Base-by-base conservation (phyloP, 2,888 invertebrate genomes). In the Andrena marginata region DNA sequence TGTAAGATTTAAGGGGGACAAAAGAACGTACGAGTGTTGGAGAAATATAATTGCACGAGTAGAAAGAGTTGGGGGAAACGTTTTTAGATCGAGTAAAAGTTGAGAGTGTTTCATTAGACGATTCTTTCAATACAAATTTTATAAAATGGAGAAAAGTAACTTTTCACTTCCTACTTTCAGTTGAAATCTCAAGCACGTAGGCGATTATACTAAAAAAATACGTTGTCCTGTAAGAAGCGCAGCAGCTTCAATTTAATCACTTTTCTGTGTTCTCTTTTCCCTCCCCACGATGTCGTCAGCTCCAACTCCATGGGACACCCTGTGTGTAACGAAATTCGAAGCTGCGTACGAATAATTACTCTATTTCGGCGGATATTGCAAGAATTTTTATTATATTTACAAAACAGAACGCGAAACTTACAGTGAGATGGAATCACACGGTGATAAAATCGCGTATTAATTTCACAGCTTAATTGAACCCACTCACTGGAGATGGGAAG, bases 391-490 rank as follows among this genome's bases (percentile, higher is more conserved):
- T 63, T 16, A 20, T 42, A 63, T 63, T n/a, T 48, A 48, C 7
- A 64, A 35, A 48, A 16, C 42, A 13, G 16, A n/a, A n/a, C 8
- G 8, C 62, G 6, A n/a, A 62, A 3, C 62, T 20, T 8, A 10
- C 20, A 26, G n/a, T 1, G 8, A 10, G 64, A 76, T 63, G 31
- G 7, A 8, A 54, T 70, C 54, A 1, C 6, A n/a, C 20, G 10
- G 7, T 33, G 60, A 63, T 31, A 60, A 29, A 31, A 60, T 31
- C 31, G 31, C 60, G 42, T 51, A 76, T 64, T 77, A 64, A 77
- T 33, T 23, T 48, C 26, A 13, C 48, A 7, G 42, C 42, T 62
- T 42, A 79, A 79, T 72, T 78, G 71, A 48, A 48, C 48, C 49
- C 8, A n/a, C 42, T 20, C 72, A 0, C 23, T 7, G 31, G 26